These are phyloP conservation scores for Drosophila tani DNA, from an alignment of 1,140 invertebrate genomes.

Conservation along the genomic window DNA sequence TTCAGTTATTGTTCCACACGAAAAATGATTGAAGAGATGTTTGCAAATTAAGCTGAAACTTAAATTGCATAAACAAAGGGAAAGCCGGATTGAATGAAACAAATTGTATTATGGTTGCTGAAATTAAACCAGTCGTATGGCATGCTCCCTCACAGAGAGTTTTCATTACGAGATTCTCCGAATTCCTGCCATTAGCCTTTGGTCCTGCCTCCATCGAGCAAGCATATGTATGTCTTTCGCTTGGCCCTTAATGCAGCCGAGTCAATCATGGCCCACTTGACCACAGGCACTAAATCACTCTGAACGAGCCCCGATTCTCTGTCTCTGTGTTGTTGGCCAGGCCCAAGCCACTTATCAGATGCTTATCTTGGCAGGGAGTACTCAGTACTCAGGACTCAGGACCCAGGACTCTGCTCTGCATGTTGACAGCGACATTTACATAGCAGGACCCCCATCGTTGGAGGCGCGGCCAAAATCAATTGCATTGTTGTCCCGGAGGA, in stretches of 20 bases:
- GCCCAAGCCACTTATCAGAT: slow-evolving; percentile 67
- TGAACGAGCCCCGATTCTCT: slow-evolving; percentile 62
- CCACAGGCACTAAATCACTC: slow-evolving; percentile 77
- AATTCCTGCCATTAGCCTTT: slow-evolving; percentile 14
- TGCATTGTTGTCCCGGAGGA: slow-evolving; percentile 62
- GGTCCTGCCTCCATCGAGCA: not conserved
- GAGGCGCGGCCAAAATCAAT: slow-evolving; percentile 69
- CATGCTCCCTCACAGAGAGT: not conserved
- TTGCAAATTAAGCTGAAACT: not conserved
- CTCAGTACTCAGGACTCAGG: slow-evolving; percentile 42
- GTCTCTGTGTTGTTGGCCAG: slow-evolving; percentile 16
- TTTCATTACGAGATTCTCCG: slow-evolving; percentile 39
- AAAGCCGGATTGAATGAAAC: not conserved
- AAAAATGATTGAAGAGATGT: slow-evolving; percentile 1
- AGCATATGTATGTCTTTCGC: slow-evolving; percentile 53
- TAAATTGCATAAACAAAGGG: not conserved
- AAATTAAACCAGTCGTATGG: not conserved
- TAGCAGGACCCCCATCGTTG: slow-evolving; percentile 29
- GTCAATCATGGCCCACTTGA: slow-evolving; percentile 79
- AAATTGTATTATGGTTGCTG: slow-evolving; percentile 6
- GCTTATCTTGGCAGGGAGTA: slow-evolving; percentile 70
- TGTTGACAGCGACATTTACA: slow-evolving; percentile 78
- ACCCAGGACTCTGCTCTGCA: slow-evolving; percentile 39
- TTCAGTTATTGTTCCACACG: not conserved
- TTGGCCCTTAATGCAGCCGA: slow-evolving; percentile 48